Evolutionary conservation across 23 tunicate genomes (phyloP), one percentile per base, ranked within the genome.

Genomic region (Ascidia mentula): DNA sequence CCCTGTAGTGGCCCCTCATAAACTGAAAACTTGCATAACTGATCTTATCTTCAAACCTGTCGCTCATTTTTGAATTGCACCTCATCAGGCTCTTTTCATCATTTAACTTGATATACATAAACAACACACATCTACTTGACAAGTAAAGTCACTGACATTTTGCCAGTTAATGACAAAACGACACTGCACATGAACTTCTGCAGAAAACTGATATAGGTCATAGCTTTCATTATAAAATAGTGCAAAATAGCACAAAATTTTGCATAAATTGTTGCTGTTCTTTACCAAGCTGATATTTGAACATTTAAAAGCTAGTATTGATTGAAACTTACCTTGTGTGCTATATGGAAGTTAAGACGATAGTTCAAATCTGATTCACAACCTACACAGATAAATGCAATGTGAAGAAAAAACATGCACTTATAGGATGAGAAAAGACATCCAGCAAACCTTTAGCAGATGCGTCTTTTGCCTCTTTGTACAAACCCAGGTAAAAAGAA

Each of bases 401-500:
- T 3, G 13, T 3, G 2, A 6, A 53, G 4, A 53, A 1, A 20
- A 3, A 20, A 42, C 65, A 53, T 5, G 24, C 65, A 6, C 22
- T 53, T 53, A 5, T 28, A 53, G n/a, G n/a, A n/a, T n/a, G n/a
- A n/a, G n/a, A n/a, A n/a, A n/a, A n/a, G n/a, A 6, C 65, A 53
- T 53, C 22, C 15, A 1, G 46, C 37, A 0, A 30, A 89, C 95
- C 95, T 84, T 84, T 84, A 30, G 72, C 36, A 53, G 84, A 79
- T 46, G 60, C 37, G 0, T 82, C 89, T n/a, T 92, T 61, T 40
- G 92, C 98, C 59, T 92, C 91, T 83, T 85, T 84, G 69, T 87
- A 88, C 86, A 83, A 46, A 34, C 98, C 98, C 40, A 92, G 75
- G 38, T 87, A 92, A 69, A 92, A 92, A 38, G 85, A 87, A 69